Evolutionary conservation across 1,140 invertebrate genomes (phyloP), one percentile per base, ranked within the genome.

Genomic region (Metopolophium dirhodum): DNA sequence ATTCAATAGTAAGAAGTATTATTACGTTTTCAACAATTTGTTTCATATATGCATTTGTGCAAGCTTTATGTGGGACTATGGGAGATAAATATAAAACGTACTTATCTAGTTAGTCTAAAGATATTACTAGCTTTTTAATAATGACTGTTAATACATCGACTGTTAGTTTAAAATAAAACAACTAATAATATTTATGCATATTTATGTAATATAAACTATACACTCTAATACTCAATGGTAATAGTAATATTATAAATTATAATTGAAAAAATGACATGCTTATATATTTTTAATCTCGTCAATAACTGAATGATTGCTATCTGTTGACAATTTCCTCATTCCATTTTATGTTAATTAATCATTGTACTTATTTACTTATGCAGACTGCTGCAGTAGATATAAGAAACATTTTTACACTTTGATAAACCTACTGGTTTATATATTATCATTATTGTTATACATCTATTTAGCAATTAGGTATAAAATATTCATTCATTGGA

Each of bases 271-370:
- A 37, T 89, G 7, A 23, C 23, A 54, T 89, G 49, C 9, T 89
- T 54, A 23, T n/a, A 68, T 47, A 47, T 47, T 68, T 89, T n/a
- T 89, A 54, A 89, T 89, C 87, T 89, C n/a, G 20, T 37, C n/a
- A 88, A 49, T 88, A 88, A 47, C 9, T 47, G 45, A 47, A 47
- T 47, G 9, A 35, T 88, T 20, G 54, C 22, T 89, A 54, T 54
- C 49, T 35, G 49, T 89, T n/a, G 47, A 88, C 86, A 35, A 57
- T 89, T 89, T 89, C 87, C 87, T 89, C 87, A 89, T 89, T 89
- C 87, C 87, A 89, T 89, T 89, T 89, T 37, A 37, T 89, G 23
- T 35, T 89, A 4, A 18, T 57, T 30, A n/a, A n/a, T 35, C 8
- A 54, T 26, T 87, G 35, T 30, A 41, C 30, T 7, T 37, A 51